Base-by-base conservation (phyloP, 1,140 invertebrate species). In the Homarus americanus region DNA sequence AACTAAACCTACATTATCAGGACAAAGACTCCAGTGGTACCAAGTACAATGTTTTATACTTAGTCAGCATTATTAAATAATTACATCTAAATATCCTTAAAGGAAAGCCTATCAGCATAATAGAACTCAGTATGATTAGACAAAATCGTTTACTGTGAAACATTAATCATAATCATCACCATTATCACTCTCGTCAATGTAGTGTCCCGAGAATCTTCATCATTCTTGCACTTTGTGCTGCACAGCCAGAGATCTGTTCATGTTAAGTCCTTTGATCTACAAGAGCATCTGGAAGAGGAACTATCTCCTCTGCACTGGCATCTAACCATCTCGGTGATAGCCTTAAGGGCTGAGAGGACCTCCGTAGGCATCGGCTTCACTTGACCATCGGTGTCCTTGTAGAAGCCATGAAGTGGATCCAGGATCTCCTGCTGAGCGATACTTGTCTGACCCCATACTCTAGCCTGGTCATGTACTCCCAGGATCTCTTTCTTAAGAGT, bases 321-420 rank as follows among this genome's bases (percentile, higher is more conserved):
- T 72, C 66, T 72, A 5, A 72, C 66, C 66, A 72, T 72, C 66
- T 72, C 66, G 34, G 34, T 72, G 20, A 72, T 72, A 32, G 66
- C 24, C 66, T 72, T 32, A 4, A 32, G 66, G n/a, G 66, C 66
- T 9, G 66, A 32, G 20, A 24, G 66, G 4, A 9, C 66, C 20
- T 72, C 24, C 5, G 66, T 72, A 4, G 66, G n/a, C 7, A 72
- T 72, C 24, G 66, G 66, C 34, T 5, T 72, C 66, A 72, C 4
- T 24, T 72, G 20, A 24, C 66, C 20, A 24, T 72, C 20, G 5
- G n/a, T 72, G 20, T 72, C 66, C 20, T 72, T 72, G 66, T 72
- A 72, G 34, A 28, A 72, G 66, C 66, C 66, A 72, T 72, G 5
- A 7, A 72, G 66, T 72, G 66, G 66, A 72, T 72, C 66, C 5